These are phyloP conservation scores for Puffinus mauretanicus DNA, from an alignment of 2,113 vertebrate genomes.

Conservation along the genomic window DNA sequence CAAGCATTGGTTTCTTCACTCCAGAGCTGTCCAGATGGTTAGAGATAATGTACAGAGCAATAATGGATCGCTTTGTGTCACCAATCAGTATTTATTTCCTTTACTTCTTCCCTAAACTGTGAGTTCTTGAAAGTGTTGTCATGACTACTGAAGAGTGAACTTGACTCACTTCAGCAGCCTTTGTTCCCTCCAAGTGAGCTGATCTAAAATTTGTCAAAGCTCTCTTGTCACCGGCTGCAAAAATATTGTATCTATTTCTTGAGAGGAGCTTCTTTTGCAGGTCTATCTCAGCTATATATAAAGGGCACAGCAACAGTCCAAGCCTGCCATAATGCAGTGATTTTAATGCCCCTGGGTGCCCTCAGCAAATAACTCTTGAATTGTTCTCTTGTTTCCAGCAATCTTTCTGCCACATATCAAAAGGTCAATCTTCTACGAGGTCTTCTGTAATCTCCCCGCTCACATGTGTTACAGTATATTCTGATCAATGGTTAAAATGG, in stretches of 20 bases:
- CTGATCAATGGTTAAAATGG: background rate
- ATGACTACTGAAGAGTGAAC: slow-evolving; percentile 66
- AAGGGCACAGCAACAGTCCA: background rate
- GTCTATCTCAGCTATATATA: background rate
- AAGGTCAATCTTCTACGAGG: background rate
- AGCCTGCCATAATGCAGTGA: background rate
- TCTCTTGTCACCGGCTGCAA: background rate
- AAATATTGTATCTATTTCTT: background rate
- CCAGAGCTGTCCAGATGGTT: background rate
- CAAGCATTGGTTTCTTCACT: background rate
- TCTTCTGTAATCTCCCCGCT: background rate
- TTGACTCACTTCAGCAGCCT: slow-evolving; percentile 43
- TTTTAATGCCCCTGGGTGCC: background rate
- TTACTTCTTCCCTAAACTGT: background rate
- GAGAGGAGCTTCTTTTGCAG: background rate
- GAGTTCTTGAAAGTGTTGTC: slow-evolving; percentile 57
- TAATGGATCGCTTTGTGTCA: background rate
- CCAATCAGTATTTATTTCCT: slow-evolving; percentile 20
- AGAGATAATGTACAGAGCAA: background rate
- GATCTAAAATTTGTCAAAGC: slow-evolving; percentile 28
- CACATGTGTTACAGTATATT: background rate
- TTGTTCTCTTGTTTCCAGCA: slow-evolving; percentile 10
- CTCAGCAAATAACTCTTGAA: slow-evolving; percentile 21
- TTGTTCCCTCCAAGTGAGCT: slow-evolving; percentile 35
- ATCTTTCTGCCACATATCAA: background rate